Evolutionary conservation across 37 sponge, comb jelly and placozoan genomes (phyloP).

Genomic region (Mnemiopsis leidyi): DNA sequence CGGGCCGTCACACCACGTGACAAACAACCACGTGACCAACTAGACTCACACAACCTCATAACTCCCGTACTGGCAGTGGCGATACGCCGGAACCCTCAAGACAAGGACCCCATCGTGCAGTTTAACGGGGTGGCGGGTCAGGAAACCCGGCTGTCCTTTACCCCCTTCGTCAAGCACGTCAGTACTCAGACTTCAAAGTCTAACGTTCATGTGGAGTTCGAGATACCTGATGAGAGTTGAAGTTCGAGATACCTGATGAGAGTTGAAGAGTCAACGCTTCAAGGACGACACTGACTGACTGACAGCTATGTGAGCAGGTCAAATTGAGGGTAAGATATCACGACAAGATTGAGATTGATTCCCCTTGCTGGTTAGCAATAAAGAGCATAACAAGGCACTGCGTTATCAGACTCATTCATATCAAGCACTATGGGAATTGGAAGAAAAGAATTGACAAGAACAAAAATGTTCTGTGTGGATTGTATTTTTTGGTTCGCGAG

Average conservation of each 20-base stretch:
- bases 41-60: neutral
- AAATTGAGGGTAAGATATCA: too few relatives aligned
- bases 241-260: neutral
- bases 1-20: neutral
- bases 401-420: too few relatives aligned
- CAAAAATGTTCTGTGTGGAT: too few relatives aligned
- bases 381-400: too few relatives aligned
- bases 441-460: too few relatives aligned
- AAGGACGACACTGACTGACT: too few relatives aligned
- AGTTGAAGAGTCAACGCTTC: too few relatives aligned
- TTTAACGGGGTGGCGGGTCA: conserved; percentile 17
- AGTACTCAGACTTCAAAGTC: conserved; percentile 41
- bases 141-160: neutral
- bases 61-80: conserved; percentile 62
- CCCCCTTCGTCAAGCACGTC: conserved; percentile 25
- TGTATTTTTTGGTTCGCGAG: too few relatives aligned
- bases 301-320: too few relatives aligned
- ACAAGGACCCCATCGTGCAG: conserved; percentile 58
- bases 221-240: neutral
- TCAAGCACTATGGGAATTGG: too few relatives aligned
- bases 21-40: neutral
- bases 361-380: too few relatives aligned
- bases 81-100: conserved; percentile 6
- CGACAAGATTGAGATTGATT: too few relatives aligned
- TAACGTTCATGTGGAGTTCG: conserved; percentile 41